Evolutionary conservation across 2,888 invertebrate genomes (phyloP), one percentile per base, ranked within the genome.

Genomic region (Lithophane socia): DNA sequence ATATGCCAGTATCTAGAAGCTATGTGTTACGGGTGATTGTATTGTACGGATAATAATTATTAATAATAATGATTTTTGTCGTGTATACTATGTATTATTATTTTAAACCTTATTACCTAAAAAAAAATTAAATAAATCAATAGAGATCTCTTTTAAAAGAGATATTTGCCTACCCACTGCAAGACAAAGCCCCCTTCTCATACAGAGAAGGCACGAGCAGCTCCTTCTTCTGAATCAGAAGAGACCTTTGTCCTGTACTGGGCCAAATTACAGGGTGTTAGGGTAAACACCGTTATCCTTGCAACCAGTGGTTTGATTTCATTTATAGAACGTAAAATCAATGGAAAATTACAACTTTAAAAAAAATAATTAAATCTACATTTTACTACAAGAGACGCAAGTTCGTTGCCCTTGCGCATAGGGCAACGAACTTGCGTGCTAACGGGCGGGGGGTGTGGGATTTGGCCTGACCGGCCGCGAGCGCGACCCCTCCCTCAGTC

Each of bases 31-130:
- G 90, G 92, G 92, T 92, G 92, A 91, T 86, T 93, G 92, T 91
- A 91, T 61, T 90, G 80, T 88, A 88, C 87, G 86, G 80, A 87
- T 80, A 89, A 89, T 87, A 87, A 86, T 90, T 90, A 91, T 91
- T 90, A 89, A 90, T 87, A 79, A 90, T 87, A 90, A 88, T 88
- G 84, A 88, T 90, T 91, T 91, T 90, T 92, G 93, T 92, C 93
- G 93, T 92, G 92, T 75, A 81, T 16, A 8, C 13, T 1, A 61
- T 61, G 76, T 82, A 75, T 82, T 79, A 75, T 73, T 75, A n/a
- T 44, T 44, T 44, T 18, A 13, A 73, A 56, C 18, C 54, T 18
- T 67, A 49, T 8, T 58, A 8, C 60, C 29, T 8, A 29, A 60
- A 60, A 44, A 16, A 60, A 12, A 3, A 60, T 63, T 16, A 10